Conservation (phyloP, 2,113 vertebrate genomes). For the Uria aalge region DNA sequence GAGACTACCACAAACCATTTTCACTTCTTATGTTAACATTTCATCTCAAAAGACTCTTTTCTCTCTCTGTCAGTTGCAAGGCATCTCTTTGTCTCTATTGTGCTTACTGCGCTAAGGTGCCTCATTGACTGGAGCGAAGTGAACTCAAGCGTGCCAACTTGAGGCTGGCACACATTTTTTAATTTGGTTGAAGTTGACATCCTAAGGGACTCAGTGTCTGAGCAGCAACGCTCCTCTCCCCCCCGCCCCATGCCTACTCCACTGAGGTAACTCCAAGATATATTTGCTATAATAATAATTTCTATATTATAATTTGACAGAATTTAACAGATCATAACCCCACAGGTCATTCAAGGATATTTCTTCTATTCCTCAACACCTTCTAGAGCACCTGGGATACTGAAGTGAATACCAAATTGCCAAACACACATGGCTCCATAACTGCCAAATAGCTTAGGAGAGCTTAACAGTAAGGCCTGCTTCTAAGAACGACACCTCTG, state of each 20-base stretch:
- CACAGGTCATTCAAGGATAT: neutral
- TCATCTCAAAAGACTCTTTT: slow-evolving; percentile 82
- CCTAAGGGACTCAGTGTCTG: slow-evolving; percentile 53
- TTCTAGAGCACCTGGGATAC: neutral
- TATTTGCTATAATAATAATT: neutral
- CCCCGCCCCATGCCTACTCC: neutral
- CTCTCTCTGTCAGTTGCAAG: slow-evolving; percentile 78
- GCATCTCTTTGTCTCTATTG: slow-evolving; percentile 79
- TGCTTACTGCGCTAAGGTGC: slow-evolving; percentile 75
- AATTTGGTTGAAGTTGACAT: slow-evolving; percentile 73
- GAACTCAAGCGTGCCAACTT: slow-evolving; percentile 78
- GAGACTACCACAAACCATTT: slow-evolving; percentile 79
- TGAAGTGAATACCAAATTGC: slow-evolving; percentile 9
- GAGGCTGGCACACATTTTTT: slow-evolving; percentile 73
- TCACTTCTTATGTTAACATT: slow-evolving; percentile 81
- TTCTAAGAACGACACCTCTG: neutral
- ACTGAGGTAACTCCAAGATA: slow-evolving; percentile 5
- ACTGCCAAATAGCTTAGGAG: neutral
- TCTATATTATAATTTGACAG: neutral
- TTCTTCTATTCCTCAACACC: neutral
- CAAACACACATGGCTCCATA: neutral
- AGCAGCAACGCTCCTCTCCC: slow-evolving; percentile 29
- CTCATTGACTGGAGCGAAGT: slow-evolving; percentile 77
- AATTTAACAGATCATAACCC: neutral
- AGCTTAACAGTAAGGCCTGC: neutral